phyloP scores from a whole-genome alignment of 2,888 invertebrate species.

The Tetragnatha montana region DNA sequence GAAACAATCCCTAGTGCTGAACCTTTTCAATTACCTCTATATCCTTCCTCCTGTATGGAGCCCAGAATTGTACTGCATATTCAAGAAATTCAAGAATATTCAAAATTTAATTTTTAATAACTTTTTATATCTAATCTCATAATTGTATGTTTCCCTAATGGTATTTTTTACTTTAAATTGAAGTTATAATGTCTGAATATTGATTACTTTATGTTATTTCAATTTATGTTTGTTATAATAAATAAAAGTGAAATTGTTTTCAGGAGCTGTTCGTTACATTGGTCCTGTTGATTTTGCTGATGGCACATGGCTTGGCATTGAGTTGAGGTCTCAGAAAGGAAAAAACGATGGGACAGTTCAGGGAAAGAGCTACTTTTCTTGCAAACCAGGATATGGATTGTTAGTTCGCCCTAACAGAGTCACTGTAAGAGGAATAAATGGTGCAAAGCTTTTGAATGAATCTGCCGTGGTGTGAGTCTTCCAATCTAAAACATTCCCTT shows the following conservation, averaged over 20 bases:
- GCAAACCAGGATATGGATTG: conserved; percentile 77
- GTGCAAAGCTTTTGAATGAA: conserved; percentile 76
- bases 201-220: background rate
- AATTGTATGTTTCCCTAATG: too few species aligned
- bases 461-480: conserved; percentile 38
- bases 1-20: too few species aligned
- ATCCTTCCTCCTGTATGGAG: too few species aligned
- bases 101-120: too few species aligned
- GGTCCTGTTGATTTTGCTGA: conserved; percentile 78
- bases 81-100: too few species aligned
- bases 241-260: background rate
- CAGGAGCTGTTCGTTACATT: conserved; percentile 71
- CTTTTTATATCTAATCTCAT: too few species aligned
- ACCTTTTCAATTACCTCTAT: too few species aligned
- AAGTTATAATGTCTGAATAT: too few species aligned
- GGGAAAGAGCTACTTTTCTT: conserved; percentile 78
- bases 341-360: conserved; percentile 78
- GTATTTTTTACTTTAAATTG: too few species aligned
- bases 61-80: too few species aligned
- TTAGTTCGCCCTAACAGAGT: conserved; percentile 78
- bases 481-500: background rate
- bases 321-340: conserved; percentile 77
- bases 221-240: background rate
- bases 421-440: conserved; percentile 78
- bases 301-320: conserved; percentile 78